A percentile compares a stretch with the other conserved stretches of the same genome.
Evolutionary conservation across 1,140 invertebrate genomes (phyloP).

Genomic region (Phenacoccus solenopsis): DNA sequence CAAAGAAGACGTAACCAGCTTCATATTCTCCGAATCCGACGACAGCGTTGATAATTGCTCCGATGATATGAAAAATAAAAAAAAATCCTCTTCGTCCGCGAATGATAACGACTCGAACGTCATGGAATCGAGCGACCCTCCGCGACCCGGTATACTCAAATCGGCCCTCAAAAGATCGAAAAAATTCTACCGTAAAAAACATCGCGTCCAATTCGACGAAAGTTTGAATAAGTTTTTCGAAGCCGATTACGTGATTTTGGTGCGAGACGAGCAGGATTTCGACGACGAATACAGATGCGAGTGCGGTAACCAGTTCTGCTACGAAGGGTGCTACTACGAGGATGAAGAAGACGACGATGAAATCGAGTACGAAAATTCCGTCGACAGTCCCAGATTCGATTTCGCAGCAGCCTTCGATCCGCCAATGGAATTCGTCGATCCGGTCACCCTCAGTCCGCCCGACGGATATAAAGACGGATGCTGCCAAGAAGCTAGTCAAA

Average conservation of each 20-base stretch:
- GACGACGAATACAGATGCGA: slow-evolving; percentile 44
- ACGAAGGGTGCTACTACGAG: slow-evolving; percentile 23
- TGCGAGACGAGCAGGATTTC: slow-evolving; percentile 61
- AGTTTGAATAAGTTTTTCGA: slow-evolving; percentile 75
- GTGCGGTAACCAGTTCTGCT: slow-evolving; percentile 24
- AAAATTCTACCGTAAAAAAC: slow-evolving; percentile 39
- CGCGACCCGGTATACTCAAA: slow-evolving; percentile 2
- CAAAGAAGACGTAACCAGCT: slow-evolving; percentile 6
- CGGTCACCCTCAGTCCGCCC: slow-evolving; percentile 69
- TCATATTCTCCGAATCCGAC: background rate
- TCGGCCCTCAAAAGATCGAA: slow-evolving; percentile 26
- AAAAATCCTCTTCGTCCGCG: background rate
- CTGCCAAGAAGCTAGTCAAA: slow-evolving; percentile 14
- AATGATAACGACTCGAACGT: background rate
- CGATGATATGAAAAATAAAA: background rate
- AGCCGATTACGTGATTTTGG: slow-evolving; percentile 73
- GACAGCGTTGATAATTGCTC: background rate
- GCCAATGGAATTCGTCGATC: slow-evolving; percentile 49
- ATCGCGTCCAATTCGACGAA: slow-evolving; percentile 73
- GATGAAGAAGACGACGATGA: slow-evolving; percentile 24
- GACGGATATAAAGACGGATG: slow-evolving; percentile 65
- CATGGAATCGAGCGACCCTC: background rate
- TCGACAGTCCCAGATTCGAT: slow-evolving; percentile 13
- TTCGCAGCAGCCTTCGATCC: slow-evolving; percentile 35
- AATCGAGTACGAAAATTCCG: background rate